Conservation (phyloP, 2,797 vertebrate species). For the Morelia viridis region DNA sequence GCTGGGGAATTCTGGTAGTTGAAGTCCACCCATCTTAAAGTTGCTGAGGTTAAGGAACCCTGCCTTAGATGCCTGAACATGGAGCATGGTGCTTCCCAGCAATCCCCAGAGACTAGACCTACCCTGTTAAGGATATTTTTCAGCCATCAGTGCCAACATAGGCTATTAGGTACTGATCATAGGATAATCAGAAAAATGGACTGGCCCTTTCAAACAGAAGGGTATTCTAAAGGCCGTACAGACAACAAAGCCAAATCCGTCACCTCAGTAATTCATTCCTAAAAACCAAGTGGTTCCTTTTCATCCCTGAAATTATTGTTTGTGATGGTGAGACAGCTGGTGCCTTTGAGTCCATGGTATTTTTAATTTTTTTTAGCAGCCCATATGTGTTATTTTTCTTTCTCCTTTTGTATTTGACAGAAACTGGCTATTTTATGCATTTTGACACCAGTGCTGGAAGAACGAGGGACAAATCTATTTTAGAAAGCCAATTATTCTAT, state of each 20-base stretch:
- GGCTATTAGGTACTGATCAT: neutral
- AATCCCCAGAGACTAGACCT: neutral
- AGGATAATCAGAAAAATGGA: neutral
- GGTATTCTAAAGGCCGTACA: neutral
- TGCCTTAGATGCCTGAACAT: neutral
- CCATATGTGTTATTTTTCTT: neutral
- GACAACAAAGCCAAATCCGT: neutral
- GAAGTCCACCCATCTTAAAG: too few species aligned
- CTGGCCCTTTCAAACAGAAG: neutral
- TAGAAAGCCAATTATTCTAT: slow-evolving; percentile 86
- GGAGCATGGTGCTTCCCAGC: neutral
- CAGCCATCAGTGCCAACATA: neutral
- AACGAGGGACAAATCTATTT: slow-evolving; percentile 66
- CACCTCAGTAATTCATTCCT: neutral
- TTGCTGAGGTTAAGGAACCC: too few species aligned
- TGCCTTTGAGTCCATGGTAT: neutral
- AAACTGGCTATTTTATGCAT: slow-evolving; percentile 91
- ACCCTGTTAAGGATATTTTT: neutral
- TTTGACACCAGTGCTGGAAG: slow-evolving; percentile 72
- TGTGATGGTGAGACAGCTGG: neutral
- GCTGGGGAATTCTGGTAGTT: too few species aligned
- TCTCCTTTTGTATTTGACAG: slow-evolving; percentile 68
- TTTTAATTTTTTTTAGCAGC: neutral
- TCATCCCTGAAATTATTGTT: neutral
- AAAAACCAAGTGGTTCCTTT: neutral